Base-by-base conservation (phyloP, 2,888 invertebrate species). In the Drosophila meridiana region DNA sequence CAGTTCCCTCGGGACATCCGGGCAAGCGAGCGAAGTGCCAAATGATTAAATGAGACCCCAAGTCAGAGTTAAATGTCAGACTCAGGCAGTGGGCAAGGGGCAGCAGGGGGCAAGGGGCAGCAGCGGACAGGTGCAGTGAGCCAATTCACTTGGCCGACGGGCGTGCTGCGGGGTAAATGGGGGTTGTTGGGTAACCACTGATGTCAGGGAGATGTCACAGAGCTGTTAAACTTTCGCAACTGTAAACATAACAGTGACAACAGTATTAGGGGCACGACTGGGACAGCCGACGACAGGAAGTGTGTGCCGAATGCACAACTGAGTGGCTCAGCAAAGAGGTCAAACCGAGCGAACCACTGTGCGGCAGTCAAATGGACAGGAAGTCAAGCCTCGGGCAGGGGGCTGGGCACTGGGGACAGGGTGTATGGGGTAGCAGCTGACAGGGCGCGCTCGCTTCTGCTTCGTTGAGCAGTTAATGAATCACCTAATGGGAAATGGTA, bases 401-500 rank as follows among this genome's bases (percentile, higher is more conserved):
- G 38, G 7, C 13, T 1, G 11, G 8, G 34, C 2, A 3, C 34
- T 0, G 7, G 1, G 40, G 20, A 20, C 4, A 48, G n/a, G 14
- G n/a, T 34, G 11, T 11, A 30, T 26, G 14, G n/a, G 38, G 11
- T 11, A 30, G 28, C 13, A 45, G 32, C 14, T 42, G 38, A n/a
- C 30, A n/a, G 45, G 13, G 28, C 40, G 20, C 9, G 11, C 9
- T 50, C 11, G 43, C 58, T 50, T 40, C 38, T 59, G 70, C 69
- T 73, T 68, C 72, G 73, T 73, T 73, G 86, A 50, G 72, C 81
- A 80, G 83, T 87, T 87, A 87, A 87, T 87, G 90, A 90, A 87
- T 87, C 86, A 87, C 80, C 79, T 89, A 87, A 87, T 87, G 89
- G 89, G 82, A 89, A 87, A 80, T 73, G 80, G 63, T 76, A 63